Evolutionary conservation across 1,140 invertebrate species (phyloP), one percentile per base, ranked within the genome.

Genomic region (Cotesia chilonis): DNA sequence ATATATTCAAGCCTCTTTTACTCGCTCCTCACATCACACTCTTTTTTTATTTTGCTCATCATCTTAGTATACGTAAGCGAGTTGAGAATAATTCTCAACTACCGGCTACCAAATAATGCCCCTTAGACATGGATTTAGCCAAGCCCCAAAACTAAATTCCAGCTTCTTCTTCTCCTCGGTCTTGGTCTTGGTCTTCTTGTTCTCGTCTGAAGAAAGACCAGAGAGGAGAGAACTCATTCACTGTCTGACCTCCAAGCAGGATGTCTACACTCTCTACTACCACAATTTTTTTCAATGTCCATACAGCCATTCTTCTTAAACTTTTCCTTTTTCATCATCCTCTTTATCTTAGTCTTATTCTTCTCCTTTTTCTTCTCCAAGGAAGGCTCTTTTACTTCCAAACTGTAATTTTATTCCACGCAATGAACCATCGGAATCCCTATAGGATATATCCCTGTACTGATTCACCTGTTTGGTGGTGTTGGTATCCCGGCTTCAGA

Each of bases 71-170:
- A 28, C 28, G 28, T 28, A 28, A 28, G 38, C 47, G 38, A 20
- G 54, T 36, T 59, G n/a, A 28, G 4, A 36, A 68, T 72, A 72
- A 72, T 72, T 72, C 64, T 37, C 71, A 72, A 72, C 71, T 72
- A 72, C 71, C 71, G 65, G 71, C 71, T 72, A 72, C 71, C 71
- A 72, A 72, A 72, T 72, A 72, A 72, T 72, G 71, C 71, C 64
- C 71, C 65, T 36, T 38, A 51, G 64, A 72, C 41, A 47, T 47
- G 41, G 41, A 47, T 47, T 28, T 36, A 35, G 14, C 55, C 20
- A 20, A 47, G 38, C 71, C 65, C 36, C 36, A 72, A 71, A 47
- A 28, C 52, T 9, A 65, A 66, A 72, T 72, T 67, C 65, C 54
- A 67, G 41, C 41, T 47, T 47, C 41, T 47, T 47, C 41, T 47